phyloP scores from a whole-genome alignment of 64 coral and sea anemone genomes.

The Stichodactyla helianthus region DNA sequence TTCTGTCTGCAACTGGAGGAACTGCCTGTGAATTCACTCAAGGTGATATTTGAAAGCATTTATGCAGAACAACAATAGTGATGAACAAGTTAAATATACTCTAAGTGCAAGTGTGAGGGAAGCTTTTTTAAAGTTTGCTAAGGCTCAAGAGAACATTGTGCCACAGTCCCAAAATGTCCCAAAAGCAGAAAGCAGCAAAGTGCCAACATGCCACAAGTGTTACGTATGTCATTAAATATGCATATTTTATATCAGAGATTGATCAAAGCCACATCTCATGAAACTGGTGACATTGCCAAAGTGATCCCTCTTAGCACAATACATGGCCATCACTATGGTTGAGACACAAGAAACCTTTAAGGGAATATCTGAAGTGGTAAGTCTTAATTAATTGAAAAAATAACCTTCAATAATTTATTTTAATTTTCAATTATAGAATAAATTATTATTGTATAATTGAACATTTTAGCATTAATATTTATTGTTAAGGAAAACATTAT shows the following conservation, averaged over 20 bases:
- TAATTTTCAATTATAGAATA: no score
- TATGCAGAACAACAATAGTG: slow-evolving; percentile 58
- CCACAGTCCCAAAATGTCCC: background rate
- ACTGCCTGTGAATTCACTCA: slow-evolving; percentile 21
- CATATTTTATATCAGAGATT: slow-evolving; percentile 40
- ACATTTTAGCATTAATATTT: no score
- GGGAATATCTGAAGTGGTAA: slow-evolving; percentile 65
- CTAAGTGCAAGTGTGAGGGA: slow-evolving; percentile 48
- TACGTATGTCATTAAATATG: slow-evolving; percentile 46
- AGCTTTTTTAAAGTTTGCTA: slow-evolving; percentile 68
- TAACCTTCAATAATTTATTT: no score
- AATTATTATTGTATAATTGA: no score
- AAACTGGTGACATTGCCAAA: slow-evolving; percentile 30
- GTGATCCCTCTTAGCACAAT: slow-evolving; percentile 30
- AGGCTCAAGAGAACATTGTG: slow-evolving; percentile 33
- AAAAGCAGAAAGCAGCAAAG: background rate
- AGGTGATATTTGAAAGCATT: slow-evolving; percentile 33
- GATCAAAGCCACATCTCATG: slow-evolving; percentile 11
- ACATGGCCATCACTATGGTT: slow-evolving; percentile 48
- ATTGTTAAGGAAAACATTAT: no score
- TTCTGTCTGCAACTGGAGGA: slow-evolving; percentile 17
- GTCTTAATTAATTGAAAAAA: background rate
- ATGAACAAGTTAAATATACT: slow-evolving; percentile 15
- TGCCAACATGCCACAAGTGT: slow-evolving; percentile 29
- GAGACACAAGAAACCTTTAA: slow-evolving; percentile 51